Percentiles rank a stretch among this genome's conserved stretches.
Conservation (phyloP, 92 coral and sea anemone genomes). For the Paragorgia papillata region DNA sequence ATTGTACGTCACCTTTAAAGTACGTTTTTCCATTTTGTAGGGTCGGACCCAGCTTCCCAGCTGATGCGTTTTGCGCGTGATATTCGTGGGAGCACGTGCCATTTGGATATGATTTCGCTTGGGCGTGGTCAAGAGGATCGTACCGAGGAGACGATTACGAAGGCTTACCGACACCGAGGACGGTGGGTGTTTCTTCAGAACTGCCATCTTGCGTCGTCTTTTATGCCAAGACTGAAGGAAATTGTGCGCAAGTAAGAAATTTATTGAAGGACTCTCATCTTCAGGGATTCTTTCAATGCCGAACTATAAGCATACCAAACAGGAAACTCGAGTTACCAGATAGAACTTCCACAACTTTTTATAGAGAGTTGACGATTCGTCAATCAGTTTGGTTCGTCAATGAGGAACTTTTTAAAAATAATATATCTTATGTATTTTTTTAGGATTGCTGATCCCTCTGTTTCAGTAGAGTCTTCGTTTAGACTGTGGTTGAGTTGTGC, state of each 20-base stretch:
- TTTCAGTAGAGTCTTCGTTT: conserved; percentile 81
- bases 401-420: too few species aligned
- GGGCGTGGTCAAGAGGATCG: conserved; percentile 97
- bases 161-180: conserved; percentile 90
- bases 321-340: too few species aligned
- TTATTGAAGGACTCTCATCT: background rate
- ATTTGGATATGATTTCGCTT: conserved; percentile 90
- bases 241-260: conserved; percentile 75
- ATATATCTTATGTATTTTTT: background rate
- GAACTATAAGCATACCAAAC: too few species aligned
- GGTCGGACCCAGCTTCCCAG: conserved; percentile 95
- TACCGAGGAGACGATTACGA: conserved; percentile 91
- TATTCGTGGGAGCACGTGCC: conserved; percentile 79
- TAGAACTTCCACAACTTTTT: too few species aligned
- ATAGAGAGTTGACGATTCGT: too few species aligned
- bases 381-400: too few species aligned
- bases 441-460: conserved; percentile 81
- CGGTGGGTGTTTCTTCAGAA: conserved; percentile 98
- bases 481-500: conserved; percentile 99
- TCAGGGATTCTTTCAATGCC: background rate
- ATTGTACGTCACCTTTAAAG: too few species aligned
- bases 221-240: conserved; percentile 93
- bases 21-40: conserved; percentile 56
- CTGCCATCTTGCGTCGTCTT: conserved; percentile 94
- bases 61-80: conserved; percentile 88